Evolutionary conservation across 2,797 vertebrate genomes (phyloP).

Genomic region (Sebastes iracundus): DNA sequence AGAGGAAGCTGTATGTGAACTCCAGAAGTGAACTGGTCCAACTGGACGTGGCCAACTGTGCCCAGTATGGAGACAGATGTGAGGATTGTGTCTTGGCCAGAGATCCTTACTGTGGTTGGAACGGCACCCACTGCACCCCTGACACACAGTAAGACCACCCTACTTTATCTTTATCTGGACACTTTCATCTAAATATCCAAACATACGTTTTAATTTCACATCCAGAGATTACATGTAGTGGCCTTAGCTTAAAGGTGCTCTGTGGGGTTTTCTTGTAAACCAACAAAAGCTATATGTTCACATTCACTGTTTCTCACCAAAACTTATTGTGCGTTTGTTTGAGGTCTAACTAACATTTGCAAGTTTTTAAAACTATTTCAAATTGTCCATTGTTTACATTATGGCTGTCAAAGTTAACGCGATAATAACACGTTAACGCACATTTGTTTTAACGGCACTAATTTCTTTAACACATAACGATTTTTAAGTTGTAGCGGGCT

Average conservation of each 20-base stretch:
- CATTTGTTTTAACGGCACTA: no score
- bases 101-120: conserved; percentile 82
- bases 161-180: background rate
- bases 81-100: conserved; percentile 67
- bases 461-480: no score
- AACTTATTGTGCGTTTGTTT: background rate
- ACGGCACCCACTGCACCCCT: conserved; percentile 3
- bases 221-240: background rate
- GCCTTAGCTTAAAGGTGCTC: no score
- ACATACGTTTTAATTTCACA: background rate
- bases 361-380: background rate
- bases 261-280: background rate
- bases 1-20: conserved; percentile 76
- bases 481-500: no score
- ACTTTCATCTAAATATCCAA: background rate
- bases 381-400: background rate
- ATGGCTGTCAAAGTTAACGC: no score
- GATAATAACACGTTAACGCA: no score
- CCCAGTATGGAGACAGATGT: conserved; percentile 65
- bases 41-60: conserved; percentile 71
- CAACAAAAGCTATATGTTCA: background rate
- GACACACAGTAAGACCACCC: conserved; percentile 20
- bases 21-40: conserved; percentile 66
- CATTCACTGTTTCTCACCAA: background rate
- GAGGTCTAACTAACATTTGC: no score